phyloP scores from a whole-genome alignment of 1,140 invertebrate species.

The Dendroctonus valens region DNA sequence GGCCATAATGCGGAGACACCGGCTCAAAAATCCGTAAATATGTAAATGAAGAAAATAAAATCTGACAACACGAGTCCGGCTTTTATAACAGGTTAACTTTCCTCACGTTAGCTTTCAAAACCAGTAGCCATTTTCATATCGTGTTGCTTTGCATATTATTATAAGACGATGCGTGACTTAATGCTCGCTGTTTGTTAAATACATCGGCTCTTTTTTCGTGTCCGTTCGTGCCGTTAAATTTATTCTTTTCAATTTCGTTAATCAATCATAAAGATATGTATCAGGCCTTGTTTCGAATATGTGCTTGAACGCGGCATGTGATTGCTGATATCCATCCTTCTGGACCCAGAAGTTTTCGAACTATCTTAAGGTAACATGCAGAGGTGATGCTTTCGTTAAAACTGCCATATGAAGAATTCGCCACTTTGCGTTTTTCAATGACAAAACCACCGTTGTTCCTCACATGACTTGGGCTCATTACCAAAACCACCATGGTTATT shows the following conservation, averaged over 20 bases:
- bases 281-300: not conserved
- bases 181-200: conserved; percentile 18
- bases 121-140: conserved; percentile 31
- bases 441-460: not conserved
- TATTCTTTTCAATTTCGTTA: conserved; percentile 4
- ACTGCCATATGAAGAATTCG: too few species aligned
- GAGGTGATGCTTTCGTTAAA: too few species aligned
- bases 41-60: conserved; percentile 20
- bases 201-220: conserved; percentile 6
- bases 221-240: conserved; percentile 4
- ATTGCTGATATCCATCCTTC: too few species aligned
- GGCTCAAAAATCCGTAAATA: conserved; percentile 13
- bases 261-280: conserved; percentile 5
- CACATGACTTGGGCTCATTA: not conserved
- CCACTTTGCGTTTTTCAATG: too few species aligned
- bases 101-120: conserved; percentile 27
- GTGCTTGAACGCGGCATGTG: too few species aligned
- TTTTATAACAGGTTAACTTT: conserved; percentile 28
- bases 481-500: not conserved
- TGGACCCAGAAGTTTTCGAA: too few species aligned
- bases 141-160: conserved; percentile 31
- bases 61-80: conserved; percentile 14
- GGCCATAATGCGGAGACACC: not conserved
- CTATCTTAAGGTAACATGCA: too few species aligned
- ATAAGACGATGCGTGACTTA: conserved; percentile 24